Evolutionary conservation across 1,140 invertebrate genomes (phyloP).

Genomic region (Lasioglossum albipes): DNA sequence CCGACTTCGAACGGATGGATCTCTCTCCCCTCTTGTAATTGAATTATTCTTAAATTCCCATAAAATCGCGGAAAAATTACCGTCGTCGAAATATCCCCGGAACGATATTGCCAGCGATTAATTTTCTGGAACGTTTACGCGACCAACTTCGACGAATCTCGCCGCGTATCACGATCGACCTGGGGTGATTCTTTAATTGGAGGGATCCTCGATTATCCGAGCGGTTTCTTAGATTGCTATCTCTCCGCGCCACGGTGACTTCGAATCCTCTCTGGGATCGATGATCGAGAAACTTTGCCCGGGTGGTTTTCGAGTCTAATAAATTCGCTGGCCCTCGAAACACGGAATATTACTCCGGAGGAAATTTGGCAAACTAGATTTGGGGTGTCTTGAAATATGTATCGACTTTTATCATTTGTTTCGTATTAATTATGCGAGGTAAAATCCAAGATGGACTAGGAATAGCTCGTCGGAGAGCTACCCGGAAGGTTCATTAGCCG

Average conservation of each 20-base stretch:
- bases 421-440: no score
- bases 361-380: no score
- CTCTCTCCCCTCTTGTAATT: constrained; percentile 77
- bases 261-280: constrained; percentile 14
- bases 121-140: constrained; percentile 79
- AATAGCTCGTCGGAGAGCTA: no score
- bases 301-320: no score
- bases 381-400: no score
- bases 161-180: constrained; percentile 40
- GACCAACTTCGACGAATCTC: constrained; percentile 54
- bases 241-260: constrained; percentile 4
- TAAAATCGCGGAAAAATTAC: constrained; percentile 81
- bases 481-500: no score
- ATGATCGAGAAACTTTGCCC: background rate
- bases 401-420: no score
- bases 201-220: constrained; percentile 45
- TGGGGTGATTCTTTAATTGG: constrained; percentile 43
- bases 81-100: constrained; percentile 36
- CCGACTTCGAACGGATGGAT: constrained; percentile 71
- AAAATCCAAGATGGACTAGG: no score
- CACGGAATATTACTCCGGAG: no score
- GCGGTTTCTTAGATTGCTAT: constrained; percentile 42
- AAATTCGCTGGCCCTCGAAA: no score
- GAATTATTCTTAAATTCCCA: constrained; percentile 82
- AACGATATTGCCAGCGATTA: constrained; percentile 76